Evolutionary conservation across 1,140 invertebrate genomes (phyloP), one percentile per base, ranked within the genome.

Genomic region (Argopecten irradians): DNA sequence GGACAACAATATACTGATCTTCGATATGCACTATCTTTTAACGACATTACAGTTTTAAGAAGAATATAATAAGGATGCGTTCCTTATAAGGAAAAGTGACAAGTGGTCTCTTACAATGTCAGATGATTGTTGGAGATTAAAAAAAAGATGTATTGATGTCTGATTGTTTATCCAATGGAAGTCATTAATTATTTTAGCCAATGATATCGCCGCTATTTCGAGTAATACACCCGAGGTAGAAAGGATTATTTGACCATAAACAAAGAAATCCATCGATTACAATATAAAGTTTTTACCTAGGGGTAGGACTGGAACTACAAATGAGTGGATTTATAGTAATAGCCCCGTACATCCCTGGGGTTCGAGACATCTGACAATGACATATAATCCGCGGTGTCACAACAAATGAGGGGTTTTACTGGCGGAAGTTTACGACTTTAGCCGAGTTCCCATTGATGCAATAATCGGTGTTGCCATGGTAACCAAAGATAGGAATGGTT

Each of bases 241-340:
- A 71, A 71, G 28, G 55, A 71, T 71, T 71, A 71, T 71, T 71
- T 3, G n/a, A n/a, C 55, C 55, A 71, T 71, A 71, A 71, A 71
- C 22, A 71, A 71, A 71, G 22, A 71, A 28, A n/a, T 71, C 28
- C 55, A 71, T 28, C 55, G 16, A 71, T 71, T 71, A 71, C 55
- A 28, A 16, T 28, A 7, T 5, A 1, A 11, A 71, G n/a, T n/a
- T 71, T 22, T 71, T 28, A 1, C 55, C 55, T 11, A 28, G 55
- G 55, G 55, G 22, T 28, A 3, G 22, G 55, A n/a, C 9, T 5
- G 55, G 8, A n/a, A 8, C 55, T 71, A 71, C 55, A 71, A 71
- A 71, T 71, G 55, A 71, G 1, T 3, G 19, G 14, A 22, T 71
- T 71, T 16, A 71, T n/a, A 7, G 43, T 11, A 16, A 19, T 3